These are phyloP conservation scores for Tolmerus cingulatus DNA, from an alignment of 2,888 invertebrate genomes.

Conservation along the genomic window DNA sequence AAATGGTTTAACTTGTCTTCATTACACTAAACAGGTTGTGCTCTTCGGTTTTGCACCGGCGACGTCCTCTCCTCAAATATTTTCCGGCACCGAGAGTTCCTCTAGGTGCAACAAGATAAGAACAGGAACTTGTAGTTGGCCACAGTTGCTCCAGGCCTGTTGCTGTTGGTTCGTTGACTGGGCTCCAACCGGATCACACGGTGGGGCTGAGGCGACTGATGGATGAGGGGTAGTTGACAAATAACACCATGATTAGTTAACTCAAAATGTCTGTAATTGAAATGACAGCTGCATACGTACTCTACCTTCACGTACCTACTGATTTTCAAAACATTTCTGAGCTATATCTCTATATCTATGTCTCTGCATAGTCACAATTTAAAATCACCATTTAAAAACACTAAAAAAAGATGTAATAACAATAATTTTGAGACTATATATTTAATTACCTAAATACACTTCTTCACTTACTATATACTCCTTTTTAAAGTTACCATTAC, in stretches of 20 bases:
- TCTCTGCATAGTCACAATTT: no score
- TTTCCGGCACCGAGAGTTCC: background rate
- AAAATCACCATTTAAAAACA: no score
- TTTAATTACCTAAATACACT: no score
- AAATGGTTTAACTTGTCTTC: conserved; percentile 30
- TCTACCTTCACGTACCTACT: no score
- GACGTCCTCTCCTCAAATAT: background rate
- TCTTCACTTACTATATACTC: no score
- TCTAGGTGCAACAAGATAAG: background rate
- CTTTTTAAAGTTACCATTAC: no score
- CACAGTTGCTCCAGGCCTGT: background rate
- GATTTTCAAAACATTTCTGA: no score
- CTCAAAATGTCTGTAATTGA: no score
- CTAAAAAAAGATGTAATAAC: no score
- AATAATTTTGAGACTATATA: no score
- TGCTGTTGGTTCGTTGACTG: background rate
- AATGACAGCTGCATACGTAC: no score
- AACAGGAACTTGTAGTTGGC: background rate
- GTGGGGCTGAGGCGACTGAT: background rate
- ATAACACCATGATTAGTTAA: background rate
- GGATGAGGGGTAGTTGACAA: background rate
- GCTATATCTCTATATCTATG: no score
- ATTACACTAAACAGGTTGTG: conserved; percentile 39
- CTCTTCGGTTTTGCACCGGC: background rate
- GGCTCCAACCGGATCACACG: background rate